phyloP scores from a whole-genome alignment of 92 coral and sea anemone species.

The Scolanthus callimorphus region DNA sequence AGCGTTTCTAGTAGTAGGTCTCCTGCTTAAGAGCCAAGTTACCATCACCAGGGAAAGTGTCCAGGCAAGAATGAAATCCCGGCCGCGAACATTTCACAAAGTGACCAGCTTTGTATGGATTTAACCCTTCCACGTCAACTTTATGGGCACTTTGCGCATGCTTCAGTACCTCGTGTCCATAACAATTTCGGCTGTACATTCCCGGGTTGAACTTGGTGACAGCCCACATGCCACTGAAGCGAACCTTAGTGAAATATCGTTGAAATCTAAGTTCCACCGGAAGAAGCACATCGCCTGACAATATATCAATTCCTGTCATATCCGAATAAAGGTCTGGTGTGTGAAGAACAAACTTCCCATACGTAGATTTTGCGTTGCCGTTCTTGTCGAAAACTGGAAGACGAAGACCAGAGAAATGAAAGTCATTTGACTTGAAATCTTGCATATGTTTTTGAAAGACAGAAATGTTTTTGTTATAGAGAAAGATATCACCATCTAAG shows the following conservation, averaged over 20 bases:
- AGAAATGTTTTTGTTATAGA: conserved; percentile 1
- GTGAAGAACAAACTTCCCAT: too few relatives aligned
- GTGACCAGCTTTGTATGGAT: conserved; percentile 14
- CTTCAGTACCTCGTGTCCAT: conserved; percentile 39
- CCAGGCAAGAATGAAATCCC: conserved; percentile 28
- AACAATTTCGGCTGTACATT: conserved; percentile 37
- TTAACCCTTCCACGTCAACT: not conserved
- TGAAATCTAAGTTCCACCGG: conserved; percentile 30
- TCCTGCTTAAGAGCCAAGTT: too few relatives aligned
- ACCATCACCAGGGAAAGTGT: conserved; percentile 46
- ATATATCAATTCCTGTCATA: too few relatives aligned
- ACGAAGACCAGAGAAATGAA: not conserved
- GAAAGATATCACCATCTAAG: conserved; percentile 27
- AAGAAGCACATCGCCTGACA: conserved; percentile 27
- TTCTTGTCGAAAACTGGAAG: too few relatives aligned
- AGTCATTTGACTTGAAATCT: conserved; percentile 26
- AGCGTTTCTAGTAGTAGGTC: too few relatives aligned
- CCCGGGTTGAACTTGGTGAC: conserved; percentile 28
- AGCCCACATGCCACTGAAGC: conserved; percentile 21
- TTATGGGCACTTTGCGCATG: conserved; percentile 40
- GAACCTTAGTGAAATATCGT: conserved; percentile 20
- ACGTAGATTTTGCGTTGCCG: too few relatives aligned
- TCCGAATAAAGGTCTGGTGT: too few relatives aligned
- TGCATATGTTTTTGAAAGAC: conserved; percentile 8
- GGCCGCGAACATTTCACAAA: conserved; percentile 14